A percentile compares a stretch with the other conserved stretches of the same genome.
phyloP scores from a whole-genome alignment of 2,888 invertebrate genomes.

The Drosophila prolongata region DNA sequence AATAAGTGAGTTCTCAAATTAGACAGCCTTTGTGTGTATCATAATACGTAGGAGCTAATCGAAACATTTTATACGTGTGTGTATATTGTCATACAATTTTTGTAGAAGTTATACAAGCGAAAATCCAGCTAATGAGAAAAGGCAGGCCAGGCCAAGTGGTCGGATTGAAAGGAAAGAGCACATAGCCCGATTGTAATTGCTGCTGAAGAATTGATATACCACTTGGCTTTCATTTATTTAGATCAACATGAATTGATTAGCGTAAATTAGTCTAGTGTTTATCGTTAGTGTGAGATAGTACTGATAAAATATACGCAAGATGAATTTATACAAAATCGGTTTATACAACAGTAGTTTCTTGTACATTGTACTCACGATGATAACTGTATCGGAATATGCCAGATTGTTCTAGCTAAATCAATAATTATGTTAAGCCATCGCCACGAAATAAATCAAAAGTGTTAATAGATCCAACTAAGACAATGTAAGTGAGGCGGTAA shows the following conservation, averaged over 20 bases:
- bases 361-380: conserved; percentile 18
- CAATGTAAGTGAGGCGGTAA: background rate
- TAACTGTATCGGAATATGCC: conserved; percentile 11
- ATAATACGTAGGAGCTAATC: conserved; percentile 38
- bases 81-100: conserved; percentile 64
- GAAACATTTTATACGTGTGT: conserved; percentile 63
- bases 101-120: conserved; percentile 61
- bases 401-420: conserved; percentile 43
- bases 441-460: conserved; percentile 39
- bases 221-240: conserved; percentile 33
- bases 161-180: background rate
- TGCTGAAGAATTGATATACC: conserved; percentile 8
- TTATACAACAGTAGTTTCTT: conserved; percentile 54
- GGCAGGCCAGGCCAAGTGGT: conserved; percentile 3
- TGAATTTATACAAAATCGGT: conserved; percentile 74
- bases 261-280: conserved; percentile 46
- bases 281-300: conserved; percentile 70
- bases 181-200: conserved; percentile 1
- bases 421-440: conserved; percentile 39
- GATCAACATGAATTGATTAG: conserved; percentile 36
- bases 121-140: conserved; percentile 6
- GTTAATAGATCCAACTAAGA: conserved; percentile 21
- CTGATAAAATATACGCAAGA: conserved; percentile 74
- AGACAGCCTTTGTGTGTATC: conserved; percentile 39
- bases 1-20: conserved; percentile 27